Conservation (phyloP, 2,113 vertebrate genomes). For the Erinaceus europaeus region DNA sequence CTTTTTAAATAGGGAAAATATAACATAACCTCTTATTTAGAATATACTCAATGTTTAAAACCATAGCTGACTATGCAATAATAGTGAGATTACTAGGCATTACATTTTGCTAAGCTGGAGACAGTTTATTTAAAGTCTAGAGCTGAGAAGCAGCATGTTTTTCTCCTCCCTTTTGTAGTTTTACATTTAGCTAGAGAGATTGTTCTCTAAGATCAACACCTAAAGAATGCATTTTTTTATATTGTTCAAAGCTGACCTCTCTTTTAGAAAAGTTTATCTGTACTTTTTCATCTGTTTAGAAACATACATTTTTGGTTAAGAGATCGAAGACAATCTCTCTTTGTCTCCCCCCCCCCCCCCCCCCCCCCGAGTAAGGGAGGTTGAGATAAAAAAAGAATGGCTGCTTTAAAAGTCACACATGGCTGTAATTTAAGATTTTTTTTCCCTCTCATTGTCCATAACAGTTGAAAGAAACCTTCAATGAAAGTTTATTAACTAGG, state of each 20-base stretch:
- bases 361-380: conserved; percentile 77
- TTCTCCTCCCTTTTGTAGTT: conserved; percentile 35
- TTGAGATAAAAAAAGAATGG: conserved; percentile 89
- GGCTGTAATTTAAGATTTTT: conserved; percentile 91
- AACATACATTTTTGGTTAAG: conserved; percentile 87
- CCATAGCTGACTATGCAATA: not conserved
- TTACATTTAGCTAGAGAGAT: conserved; percentile 31
- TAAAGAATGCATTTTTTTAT: conserved; percentile 72
- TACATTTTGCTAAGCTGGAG: conserved; percentile 65
- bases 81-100: not conserved
- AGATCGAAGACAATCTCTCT: conserved; percentile 85
- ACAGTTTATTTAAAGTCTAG: conserved; percentile 47
- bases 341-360: conserved; percentile 76
- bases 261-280: conserved; percentile 81
- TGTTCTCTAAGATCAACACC: conserved; percentile 59
- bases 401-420: conserved; percentile 90
- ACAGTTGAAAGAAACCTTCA: conserved; percentile 92
- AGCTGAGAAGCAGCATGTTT: conserved; percentile 24
- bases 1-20: not conserved
- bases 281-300: conserved; percentile 84
- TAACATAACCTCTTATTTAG: not conserved
- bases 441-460: conserved; percentile 87
- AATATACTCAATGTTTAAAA: conserved; percentile 7
- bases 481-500: conserved; percentile 92
- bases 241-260: conserved; percentile 82